Evolutionary conservation across 1,140 invertebrate genomes (phyloP), one percentile per base, ranked within the genome.

Genomic region (Glomeris maerens): DNA sequence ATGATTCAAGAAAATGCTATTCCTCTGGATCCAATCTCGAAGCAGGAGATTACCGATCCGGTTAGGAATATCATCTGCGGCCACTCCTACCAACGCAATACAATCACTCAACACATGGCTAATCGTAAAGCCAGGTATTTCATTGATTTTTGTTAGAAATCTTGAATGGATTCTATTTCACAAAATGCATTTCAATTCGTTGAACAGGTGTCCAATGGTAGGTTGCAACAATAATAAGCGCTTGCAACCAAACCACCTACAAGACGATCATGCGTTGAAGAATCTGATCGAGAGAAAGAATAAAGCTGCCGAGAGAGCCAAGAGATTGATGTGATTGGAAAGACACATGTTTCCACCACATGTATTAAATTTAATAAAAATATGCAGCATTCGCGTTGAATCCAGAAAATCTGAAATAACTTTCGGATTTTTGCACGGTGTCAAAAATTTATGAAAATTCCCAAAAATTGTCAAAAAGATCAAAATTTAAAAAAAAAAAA

Each of bases 11-110:
- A 36, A 46, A 27, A 38, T 14, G 22, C 4, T 46, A 27, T 26
- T 27, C 21, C 45, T 26, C 4, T 46, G 10, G 45, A 46, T 46
- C 45, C 45, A 7, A 46, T 46, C 17, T 27, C 45, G 10, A 46
- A 46, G 45, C 4, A 38, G 20, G 21, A 46, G 29, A 23, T 46
- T 5, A 10, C 45, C 22, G 45, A 46, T 46, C 45, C 45, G 17
- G 45, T 46, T 23, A 4, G 45, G 7, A 26, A 20, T 27, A 36
- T 5, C 14, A 23, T 46, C 5, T 46, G 45, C 45, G 4, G n/a
- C 5, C 45, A 46, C 25, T 14, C 20, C 5, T 46, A 46, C 22
- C 23, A 46, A 14, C 21, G 26, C 26, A 26, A 5, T 4, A 27
- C 45, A 23, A 46, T 46, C 29, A 10, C 20, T 3, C 5, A 46